Conservation (phyloP, 2,113 vertebrate species). For the Narcine bancroftii region DNA sequence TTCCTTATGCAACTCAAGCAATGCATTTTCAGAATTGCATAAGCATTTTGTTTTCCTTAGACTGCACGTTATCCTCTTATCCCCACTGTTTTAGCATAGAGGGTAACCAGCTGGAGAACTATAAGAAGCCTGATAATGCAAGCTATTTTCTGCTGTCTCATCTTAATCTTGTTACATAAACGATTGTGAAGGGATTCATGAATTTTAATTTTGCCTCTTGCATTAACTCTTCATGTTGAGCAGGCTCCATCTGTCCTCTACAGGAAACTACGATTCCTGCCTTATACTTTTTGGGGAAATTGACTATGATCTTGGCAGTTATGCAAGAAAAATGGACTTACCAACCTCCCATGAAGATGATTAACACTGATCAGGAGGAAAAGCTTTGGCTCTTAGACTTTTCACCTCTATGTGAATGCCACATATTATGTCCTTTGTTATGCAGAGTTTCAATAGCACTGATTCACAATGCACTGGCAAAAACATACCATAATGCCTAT, state of each 20-base stretch:
- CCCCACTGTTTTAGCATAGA: slow-evolving; percentile 98
- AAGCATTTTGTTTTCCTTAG: slow-evolving; percentile 67
- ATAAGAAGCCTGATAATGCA: slow-evolving; percentile 99
- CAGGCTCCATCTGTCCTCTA: slow-evolving; percentile 66
- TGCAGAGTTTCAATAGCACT: not conserved
- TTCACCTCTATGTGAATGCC: slow-evolving; percentile 77
- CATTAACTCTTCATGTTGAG: slow-evolving; percentile 69
- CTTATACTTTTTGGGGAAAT: slow-evolving; percentile 42
- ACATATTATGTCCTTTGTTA: not conserved
- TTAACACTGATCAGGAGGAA: slow-evolving; percentile 99
- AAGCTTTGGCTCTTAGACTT: slow-evolving; percentile 99
- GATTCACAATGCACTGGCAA: not conserved
- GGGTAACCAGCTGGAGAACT: slow-evolving; percentile 98
- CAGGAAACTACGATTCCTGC: slow-evolving; percentile 52
- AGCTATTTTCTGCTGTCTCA: slow-evolving; percentile 92
- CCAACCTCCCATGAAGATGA: slow-evolving; percentile 98
- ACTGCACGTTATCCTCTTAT: slow-evolving; percentile 99
- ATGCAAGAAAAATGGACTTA: slow-evolving; percentile 78
- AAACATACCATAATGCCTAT: not conserved
- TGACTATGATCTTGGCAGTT: slow-evolving; percentile 76
- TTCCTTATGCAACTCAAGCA: slow-evolving; percentile 56
- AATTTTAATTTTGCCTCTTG: slow-evolving; percentile 96
- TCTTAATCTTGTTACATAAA: slow-evolving; percentile 99
- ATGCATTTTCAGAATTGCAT: slow-evolving; percentile 65
- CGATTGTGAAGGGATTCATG: slow-evolving; percentile 99